Evolutionary conservation across 2,888 invertebrate genomes (phyloP), one percentile per base, ranked within the genome.

Genomic region (Standfussiana lucernea): DNA sequence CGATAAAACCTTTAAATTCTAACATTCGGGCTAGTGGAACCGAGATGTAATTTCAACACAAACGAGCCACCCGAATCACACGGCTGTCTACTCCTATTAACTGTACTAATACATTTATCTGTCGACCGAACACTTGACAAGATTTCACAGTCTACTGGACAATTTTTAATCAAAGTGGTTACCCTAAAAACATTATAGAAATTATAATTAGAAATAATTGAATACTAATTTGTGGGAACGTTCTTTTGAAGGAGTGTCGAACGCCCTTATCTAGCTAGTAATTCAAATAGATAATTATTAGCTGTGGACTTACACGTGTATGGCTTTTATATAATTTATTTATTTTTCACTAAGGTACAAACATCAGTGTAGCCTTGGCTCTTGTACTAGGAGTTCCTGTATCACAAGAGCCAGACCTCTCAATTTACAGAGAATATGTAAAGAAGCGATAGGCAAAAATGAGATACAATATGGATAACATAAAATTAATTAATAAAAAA

Each of bases 91-190:
- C 86, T 91, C 86, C 88, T 84, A 94, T 95, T 92, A 93, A 88
- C 87, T 87, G 87, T 86, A 90, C 90, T 90, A 89, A 91, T 91
- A 89, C 89, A 89, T 91, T 89, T 89, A 89, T 88, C 88, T 90
- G 91, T 91, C 90, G 90, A 87, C 88, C 82, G 90, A 89, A 91
- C 90, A 91, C 89, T 91, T 93, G 93, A 94, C 93, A 92, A 91
- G 93, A 93, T 93, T 93, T 94, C 88, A 94, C 92, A 93, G 92
- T 93, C 94, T 92, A 87, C 86, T 90, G 92, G 86, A 78, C 91
- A 90, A 89, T 86, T 91, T 91, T 90, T 93, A 92, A 93, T 93
- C 92, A 93, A 91, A 88, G 84, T 86, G 80, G 75, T 80, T 78
- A 84, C 84, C 84, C 83, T 79, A 83, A 88, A 86, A 86, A 85